Evolutionary conservation across 2,113 vertebrate genomes (phyloP).

Genomic region (Labeo rohita): DNA sequence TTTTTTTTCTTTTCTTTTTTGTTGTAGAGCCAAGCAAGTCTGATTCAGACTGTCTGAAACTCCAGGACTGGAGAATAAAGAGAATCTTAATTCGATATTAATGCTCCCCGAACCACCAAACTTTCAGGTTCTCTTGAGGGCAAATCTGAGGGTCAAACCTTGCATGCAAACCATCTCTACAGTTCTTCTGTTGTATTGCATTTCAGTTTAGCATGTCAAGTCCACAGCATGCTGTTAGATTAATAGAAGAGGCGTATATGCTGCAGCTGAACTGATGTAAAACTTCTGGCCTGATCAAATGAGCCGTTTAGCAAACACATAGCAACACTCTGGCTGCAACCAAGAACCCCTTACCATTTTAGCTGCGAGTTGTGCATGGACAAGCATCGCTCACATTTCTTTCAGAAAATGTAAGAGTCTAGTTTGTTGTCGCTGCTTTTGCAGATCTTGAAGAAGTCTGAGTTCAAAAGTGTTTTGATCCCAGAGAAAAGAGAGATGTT

Average conservation of each 20-base stretch:
- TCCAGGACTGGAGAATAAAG: not conserved
- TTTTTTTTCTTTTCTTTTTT: not conserved
- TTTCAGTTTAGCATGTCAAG: not conserved
- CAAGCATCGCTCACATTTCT: not conserved
- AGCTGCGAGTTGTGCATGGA: not conserved
- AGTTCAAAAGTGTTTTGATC: not conserved
- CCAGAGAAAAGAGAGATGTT: constrained; percentile 15
- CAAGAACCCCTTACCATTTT: not conserved
- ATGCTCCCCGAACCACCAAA: constrained; percentile 17
- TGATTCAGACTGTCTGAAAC: not conserved
- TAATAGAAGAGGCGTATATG: not conserved
- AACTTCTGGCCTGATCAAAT: not conserved
- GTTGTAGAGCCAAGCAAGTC: constrained; percentile 15
- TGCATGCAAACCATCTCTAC: not conserved
- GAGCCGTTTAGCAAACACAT: not conserved
- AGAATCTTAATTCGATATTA: constrained; percentile 10
- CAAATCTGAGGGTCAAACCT: constrained; percentile 1
- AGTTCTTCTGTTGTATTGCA: not conserved
- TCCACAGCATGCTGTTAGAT: not conserved
- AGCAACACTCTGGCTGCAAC: not conserved
- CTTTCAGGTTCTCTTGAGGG: not conserved
- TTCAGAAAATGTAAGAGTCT: not conserved
- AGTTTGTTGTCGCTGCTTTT: not conserved
- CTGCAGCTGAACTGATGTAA: not conserved
- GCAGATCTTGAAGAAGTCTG: not conserved